A percentile compares a stretch with the other conserved stretches of the same genome.
Evolutionary conservation across 92 coral and sea anemone genomes (phyloP).

Genomic region (Heliopora coerulea): DNA sequence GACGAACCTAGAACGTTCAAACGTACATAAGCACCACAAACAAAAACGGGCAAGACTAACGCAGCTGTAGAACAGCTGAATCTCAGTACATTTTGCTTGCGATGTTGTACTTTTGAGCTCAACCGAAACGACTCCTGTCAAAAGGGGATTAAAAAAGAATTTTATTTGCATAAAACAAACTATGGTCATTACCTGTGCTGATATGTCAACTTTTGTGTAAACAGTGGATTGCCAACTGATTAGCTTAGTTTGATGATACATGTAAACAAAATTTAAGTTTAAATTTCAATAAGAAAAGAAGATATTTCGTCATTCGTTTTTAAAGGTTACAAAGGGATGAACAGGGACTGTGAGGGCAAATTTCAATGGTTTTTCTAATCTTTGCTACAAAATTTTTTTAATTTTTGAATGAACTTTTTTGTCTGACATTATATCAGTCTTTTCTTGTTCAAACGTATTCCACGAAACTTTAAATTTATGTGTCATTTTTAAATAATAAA

Average conservation of each 20-base stretch:
- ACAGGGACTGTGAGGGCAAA: neutral
- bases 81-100: neutral
- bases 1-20: neutral
- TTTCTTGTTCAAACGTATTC: too few relatives aligned
- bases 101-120: neutral
- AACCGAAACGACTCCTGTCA: neutral
- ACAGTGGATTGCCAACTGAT: slow-evolving; percentile 2
- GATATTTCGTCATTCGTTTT: neutral
- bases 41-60: neutral
- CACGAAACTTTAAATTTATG: too few relatives aligned
- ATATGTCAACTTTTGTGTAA: slow-evolving; percentile 12
- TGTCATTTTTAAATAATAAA: neutral
- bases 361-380: too few relatives aligned
- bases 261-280: neutral
- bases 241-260: neutral
- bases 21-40: neutral
- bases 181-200: slow-evolving; percentile 2
- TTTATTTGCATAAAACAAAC: slow-evolving; percentile 21
- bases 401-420: too few relatives aligned
- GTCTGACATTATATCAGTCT: too few relatives aligned
- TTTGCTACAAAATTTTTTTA: too few relatives aligned
- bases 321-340: neutral
- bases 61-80: neutral
- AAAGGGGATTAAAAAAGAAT: slow-evolving; percentile 15
- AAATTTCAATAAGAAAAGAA: neutral